phyloP scores from a whole-genome alignment of 2,888 invertebrate species.

The Iphiclides podalirius region DNA sequence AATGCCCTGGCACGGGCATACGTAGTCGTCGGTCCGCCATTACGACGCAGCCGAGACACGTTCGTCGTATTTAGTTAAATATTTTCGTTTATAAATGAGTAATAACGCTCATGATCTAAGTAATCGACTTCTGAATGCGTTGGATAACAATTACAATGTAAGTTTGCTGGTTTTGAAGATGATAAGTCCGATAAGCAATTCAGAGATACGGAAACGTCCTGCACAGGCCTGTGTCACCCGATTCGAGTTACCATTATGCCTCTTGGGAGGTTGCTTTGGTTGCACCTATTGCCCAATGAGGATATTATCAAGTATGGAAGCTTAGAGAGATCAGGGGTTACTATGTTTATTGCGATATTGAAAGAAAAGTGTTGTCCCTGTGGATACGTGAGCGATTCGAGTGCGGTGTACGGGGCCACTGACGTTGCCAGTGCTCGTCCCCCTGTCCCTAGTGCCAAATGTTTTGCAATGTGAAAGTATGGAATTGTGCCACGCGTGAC shows the following conservation, averaged over 20 bases:
- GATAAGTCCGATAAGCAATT: conserved; percentile 60
- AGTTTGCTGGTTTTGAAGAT: conserved; percentile 81
- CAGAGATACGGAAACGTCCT: conserved; percentile 72
- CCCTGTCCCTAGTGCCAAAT: conserved; percentile 74
- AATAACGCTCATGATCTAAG: conserved; percentile 93
- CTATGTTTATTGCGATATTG: conserved; percentile 47
- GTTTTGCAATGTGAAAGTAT: conserved; percentile 80
- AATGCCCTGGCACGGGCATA: conserved; percentile 82
- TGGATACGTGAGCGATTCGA: conserved; percentile 69
- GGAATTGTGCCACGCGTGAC: conserved; percentile 77
- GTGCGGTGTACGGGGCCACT: conserved; percentile 67
- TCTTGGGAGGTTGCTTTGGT: conserved; percentile 60
- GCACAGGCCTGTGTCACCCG: conserved; percentile 77
- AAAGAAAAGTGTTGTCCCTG: conserved; percentile 53
- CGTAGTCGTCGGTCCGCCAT: conserved; percentile 82
- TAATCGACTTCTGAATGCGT: conserved; percentile 96
- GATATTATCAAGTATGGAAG: conserved; percentile 43
- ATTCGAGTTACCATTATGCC: conserved; percentile 68
- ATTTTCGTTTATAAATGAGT: conserved; percentile 87
- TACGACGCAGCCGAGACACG: conserved; percentile 81
- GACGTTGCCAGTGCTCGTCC: conserved; percentile 72
- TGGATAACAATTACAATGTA: conserved; percentile 99
- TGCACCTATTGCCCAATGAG: conserved; percentile 44
- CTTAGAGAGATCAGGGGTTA: conserved; percentile 38
- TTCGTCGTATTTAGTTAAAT: conserved; percentile 81